phyloP scores from a whole-genome alignment of 1,140 invertebrate genomes.

The Lepidurus packardi region DNA sequence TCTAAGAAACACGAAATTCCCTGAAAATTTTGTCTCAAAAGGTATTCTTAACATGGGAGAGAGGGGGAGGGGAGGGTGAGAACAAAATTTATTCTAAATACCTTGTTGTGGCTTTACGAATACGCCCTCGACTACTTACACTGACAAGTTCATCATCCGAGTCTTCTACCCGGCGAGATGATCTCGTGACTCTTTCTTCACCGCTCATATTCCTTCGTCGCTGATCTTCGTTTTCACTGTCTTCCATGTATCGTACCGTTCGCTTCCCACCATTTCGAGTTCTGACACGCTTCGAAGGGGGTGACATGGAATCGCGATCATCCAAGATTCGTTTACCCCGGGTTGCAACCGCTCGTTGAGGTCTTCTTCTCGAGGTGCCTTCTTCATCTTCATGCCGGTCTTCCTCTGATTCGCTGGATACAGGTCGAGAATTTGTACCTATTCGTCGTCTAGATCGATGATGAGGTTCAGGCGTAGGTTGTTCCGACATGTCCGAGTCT shows the following conservation, averaged over 20 bases:
- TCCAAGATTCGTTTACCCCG: background rate
- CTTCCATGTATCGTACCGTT: conserved; percentile 44
- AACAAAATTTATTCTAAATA: conserved; percentile 7
- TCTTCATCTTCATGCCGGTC: conserved; percentile 8
- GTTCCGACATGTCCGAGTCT: background rate
- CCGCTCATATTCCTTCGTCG: conserved; percentile 6
- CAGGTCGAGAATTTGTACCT: background rate
- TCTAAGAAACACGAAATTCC: conserved; percentile 6
- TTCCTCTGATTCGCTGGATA: background rate
- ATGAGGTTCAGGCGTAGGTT: background rate
- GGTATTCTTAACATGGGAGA: background rate
- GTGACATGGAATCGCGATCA: background rate
- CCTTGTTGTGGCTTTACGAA: conserved; percentile 71
- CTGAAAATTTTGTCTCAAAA: conserved; percentile 8
- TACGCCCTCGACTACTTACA: conserved; percentile 74
- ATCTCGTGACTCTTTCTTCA: background rate
- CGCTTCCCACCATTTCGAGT: conserved; percentile 44
- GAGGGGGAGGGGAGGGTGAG: background rate
- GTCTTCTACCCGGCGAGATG: conserved; percentile 28
- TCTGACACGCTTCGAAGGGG: background rate
- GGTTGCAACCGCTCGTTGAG: background rate
- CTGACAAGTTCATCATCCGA: conserved; percentile 46
- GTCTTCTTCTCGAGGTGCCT: conserved; percentile 24
- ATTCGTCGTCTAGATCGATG: background rate
- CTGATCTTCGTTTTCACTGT: conserved; percentile 38